Evolutionary conservation across 1,140 invertebrate species (phyloP), one percentile per base, ranked within the genome.

Genomic region (Pseudobourletiella spinata): DNA sequence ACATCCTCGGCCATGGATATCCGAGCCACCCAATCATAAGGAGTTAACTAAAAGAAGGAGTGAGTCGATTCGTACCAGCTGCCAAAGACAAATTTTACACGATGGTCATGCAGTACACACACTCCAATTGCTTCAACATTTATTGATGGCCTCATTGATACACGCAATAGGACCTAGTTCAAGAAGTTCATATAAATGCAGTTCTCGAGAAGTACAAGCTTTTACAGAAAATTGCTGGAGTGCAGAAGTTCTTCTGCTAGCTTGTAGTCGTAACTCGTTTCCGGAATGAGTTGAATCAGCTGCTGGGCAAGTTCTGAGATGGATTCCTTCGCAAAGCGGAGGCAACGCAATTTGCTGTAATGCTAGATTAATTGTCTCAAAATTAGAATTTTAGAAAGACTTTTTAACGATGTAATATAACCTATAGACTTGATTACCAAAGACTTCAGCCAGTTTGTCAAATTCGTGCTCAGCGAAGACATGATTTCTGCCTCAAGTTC

Each of bases 391-490:
- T n/a, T n/a, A n/a, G n/a, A n/a, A n/a, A n/a, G n/a, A n/a, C n/a
- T n/a, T n/a, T n/a, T n/a, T n/a, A n/a, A n/a, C n/a, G n/a, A n/a
- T n/a, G n/a, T n/a, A n/a, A n/a, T n/a, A n/a, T n/a, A n/a, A n/a
- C n/a, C n/a, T n/a, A n/a, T n/a, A n/a, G n/a, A n/a, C n/a, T n/a
- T 43, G 78, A 79, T 79, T 79, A 88, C 86, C 76, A 88, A 73
- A 60, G 78, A 79, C 57, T 85, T 80, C 30, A 91, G 73, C 79
- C 87, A 90, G 59, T 79, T 79, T 14, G 83, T 80, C 0, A 89
- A 71, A 11, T 81, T 74, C 18, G 87, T 83, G 64, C 82, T 84
- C 30, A 89, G 79, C 50, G 81, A 80, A 4, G 85, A 80, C 39
- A 89, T 74, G 70, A 84, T 80, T 55, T 84, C 80, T 20, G 82